Evolutionary conservation across 2,113 vertebrate species (phyloP), one percentile per base, ranked within the genome.

Genomic region (Zonotrichia leucophrys): DNA sequence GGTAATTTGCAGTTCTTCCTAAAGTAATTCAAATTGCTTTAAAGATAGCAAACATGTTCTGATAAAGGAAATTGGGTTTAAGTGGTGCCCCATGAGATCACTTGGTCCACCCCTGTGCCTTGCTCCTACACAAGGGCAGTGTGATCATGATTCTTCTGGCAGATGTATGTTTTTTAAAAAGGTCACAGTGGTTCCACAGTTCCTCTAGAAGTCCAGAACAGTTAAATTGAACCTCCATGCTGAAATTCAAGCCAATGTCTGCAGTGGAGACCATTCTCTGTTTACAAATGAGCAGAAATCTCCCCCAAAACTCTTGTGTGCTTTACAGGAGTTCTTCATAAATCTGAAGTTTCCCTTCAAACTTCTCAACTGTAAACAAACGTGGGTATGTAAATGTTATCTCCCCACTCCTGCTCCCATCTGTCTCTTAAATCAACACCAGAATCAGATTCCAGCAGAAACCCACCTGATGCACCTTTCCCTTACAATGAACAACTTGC

Each of bases 311-410:
- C 22, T 88, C 30, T 22, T 25, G 30, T 42, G 37, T 83, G 18
- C 44, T 84, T 83, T 46, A n/a, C 9, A 80, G 44, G 27, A 85
- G 37, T 23, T 80, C 56, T 79, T 84, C 9, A 55, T 11, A 50
- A 70, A 87, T 42, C 8, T 41, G 35, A 75, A 75, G 14, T 44
- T 75, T 82, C 30, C 55, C 18, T 89, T 87, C 52, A 72, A 35
- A 21, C 30, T 87, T 63, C 55, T 66, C n/a, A 77, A n/a, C 10
- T 55, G n/a, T 4, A 75, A 91, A 42, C 18, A 46, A 66, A 58
- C 0, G 0, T 1, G 12, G 42, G 20, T 25, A 47, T 47, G 11
- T 50, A 68, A 91, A 23, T 39, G 35, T 27, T 47, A 42, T 16
- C 19, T 67, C 27, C 22, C 37, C 62, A 47, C 11, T 37, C 35